Conservation (phyloP, 2,797 vertebrate genomes). For the Gymnoscopelus microlampas region DNA sequence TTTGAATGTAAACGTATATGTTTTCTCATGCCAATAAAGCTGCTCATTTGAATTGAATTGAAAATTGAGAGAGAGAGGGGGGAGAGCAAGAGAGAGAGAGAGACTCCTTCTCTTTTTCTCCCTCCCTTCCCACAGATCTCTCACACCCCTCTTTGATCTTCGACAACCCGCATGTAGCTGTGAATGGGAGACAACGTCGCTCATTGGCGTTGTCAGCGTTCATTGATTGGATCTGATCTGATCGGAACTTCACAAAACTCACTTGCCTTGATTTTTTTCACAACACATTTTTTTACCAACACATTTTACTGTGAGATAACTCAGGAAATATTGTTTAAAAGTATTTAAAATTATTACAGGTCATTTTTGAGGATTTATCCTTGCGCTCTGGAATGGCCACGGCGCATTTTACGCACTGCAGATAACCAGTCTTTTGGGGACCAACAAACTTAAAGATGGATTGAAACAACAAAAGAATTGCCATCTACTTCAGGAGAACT, state of each 20-base stretch:
- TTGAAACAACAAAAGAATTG: constrained; percentile 37
- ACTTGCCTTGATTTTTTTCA: constrained; percentile 6
- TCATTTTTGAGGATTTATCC: constrained; percentile 13
- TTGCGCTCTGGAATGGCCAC: constrained; percentile 65
- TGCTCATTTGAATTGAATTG: no score
- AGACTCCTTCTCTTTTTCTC: constrained; percentile 7
- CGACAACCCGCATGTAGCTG: constrained; percentile 57
- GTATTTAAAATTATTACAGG: no score
- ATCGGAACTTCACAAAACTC: constrained; percentile 33
- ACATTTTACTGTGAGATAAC: neutral
- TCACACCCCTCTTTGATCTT: constrained; percentile 26
- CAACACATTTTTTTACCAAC: constrained; percentile 5
- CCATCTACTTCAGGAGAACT: constrained; percentile 27
- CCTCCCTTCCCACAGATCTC: constrained; percentile 5
- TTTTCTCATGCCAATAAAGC: no score
- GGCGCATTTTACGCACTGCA: constrained; percentile 78
- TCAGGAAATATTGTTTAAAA: no score
- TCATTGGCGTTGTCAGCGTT: neutral
- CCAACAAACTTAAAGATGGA: constrained; percentile 61
- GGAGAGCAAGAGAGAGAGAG: no score
- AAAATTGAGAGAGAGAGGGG: no score
- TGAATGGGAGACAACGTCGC: constrained; percentile 52
- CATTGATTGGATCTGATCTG: constrained; percentile 41
- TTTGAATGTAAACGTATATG: no score
- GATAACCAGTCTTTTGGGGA: constrained; percentile 56